Evolutionary conservation across 2,888 invertebrate genomes (phyloP).

Genomic region (Argyresthia albistria): DNA sequence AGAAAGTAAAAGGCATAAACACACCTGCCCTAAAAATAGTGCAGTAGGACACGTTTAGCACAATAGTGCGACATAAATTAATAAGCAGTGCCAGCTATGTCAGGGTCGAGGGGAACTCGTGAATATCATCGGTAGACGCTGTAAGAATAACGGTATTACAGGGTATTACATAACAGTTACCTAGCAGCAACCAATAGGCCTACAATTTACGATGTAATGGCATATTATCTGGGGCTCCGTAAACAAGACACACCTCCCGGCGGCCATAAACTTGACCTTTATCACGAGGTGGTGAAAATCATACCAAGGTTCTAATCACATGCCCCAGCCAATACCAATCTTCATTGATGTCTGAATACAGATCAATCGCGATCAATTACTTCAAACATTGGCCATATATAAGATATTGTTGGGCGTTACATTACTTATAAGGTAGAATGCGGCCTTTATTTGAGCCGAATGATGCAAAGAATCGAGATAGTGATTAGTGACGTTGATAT

Average conservation of each 20-base stretch:
- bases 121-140: conserved; percentile 38
- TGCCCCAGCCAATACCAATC: conserved; percentile 16
- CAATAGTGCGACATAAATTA: conserved; percentile 13
- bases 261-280: conserved; percentile 60
- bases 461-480: no score
- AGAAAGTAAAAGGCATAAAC: no score
- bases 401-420: no score
- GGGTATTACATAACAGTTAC: conserved; percentile 54
- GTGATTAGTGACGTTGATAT: conserved; percentile 36
- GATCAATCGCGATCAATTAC: not conserved
- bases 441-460: no score
- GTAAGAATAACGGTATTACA: conserved; percentile 45
- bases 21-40: not conserved
- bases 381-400: no score
- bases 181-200: not conserved
- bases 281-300: conserved; percentile 25
- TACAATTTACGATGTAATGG: not conserved
- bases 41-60: not conserved
- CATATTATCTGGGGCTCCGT: not conserved
- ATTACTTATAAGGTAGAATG: no score
- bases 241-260: conserved; percentile 1
- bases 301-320: conserved; percentile 39
- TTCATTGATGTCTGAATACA: conserved; percentile 21
- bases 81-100: conserved; percentile 53
- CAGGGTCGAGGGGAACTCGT: conserved; percentile 43